Base-by-base conservation (phyloP, 2,113 vertebrate species). In the Sander lucioperca region DNA sequence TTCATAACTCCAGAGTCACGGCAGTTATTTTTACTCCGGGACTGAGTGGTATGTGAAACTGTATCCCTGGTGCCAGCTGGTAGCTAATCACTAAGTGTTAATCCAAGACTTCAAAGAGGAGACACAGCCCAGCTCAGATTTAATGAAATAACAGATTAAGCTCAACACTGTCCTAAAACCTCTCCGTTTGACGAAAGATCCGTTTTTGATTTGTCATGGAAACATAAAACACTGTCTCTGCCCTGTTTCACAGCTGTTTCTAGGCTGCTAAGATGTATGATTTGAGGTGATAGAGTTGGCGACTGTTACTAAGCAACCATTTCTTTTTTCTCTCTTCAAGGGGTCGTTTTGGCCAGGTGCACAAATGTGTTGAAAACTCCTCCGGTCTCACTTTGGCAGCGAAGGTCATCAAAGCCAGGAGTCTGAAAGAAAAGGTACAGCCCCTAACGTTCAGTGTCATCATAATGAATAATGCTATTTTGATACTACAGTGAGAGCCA, bases 341-440 rank as follows among this genome's bases (percentile, higher is more conserved):
- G 56, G 98, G 98, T 8, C 95, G 98, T 69, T 99, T 98, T 47
- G 98, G 98, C 58, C 98, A 99, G 90, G 98, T 99, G 74, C 96
- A 99, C 93, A 98, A 96, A 94, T 99, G 98, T 88, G 96, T 98
- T 62, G 98, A 99, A 91, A 99, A 98, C 88, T 95, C 96, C 18
- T 98, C 98, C 1, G 97, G 98, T 77, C 96, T 99, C 77, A 97
- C 97, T 77, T 94, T 99, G 91, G 98, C 98, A 11, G 98, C 97
- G 13, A 99, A 99, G 94, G 96, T 99, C 93, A 99, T 99, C 90
- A 99, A 98, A 95, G 96, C 96, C 16, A 95, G 91, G 92, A 91
- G 86, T 79, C 64, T 63, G 54, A 99, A 97, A 84, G 97, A 99
- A 84, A 99, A 99, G 97, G 98, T 99, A 95, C 8, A 43, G 19